These are phyloP conservation scores for Bufotes viridis DNA, from an alignment of 2,797 vertebrate genomes.

Conservation along the genomic window DNA sequence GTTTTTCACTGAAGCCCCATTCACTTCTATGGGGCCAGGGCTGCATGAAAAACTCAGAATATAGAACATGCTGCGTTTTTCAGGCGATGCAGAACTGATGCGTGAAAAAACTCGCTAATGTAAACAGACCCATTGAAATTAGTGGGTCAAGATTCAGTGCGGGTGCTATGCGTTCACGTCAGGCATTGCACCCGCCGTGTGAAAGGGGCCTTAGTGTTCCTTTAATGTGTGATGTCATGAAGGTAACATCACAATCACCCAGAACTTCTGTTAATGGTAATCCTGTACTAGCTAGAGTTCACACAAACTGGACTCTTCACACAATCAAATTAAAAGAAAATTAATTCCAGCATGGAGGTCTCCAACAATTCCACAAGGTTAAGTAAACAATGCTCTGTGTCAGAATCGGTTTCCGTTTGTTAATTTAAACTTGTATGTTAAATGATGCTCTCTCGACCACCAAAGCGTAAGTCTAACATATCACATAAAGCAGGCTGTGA, in stretches of 20 bases:
- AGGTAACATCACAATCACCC: neutral
- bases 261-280: neutral
- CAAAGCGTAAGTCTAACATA: constrained; percentile 32
- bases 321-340: constrained; percentile 3
- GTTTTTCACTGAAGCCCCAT: too few species aligned
- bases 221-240: neutral
- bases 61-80: too few species aligned
- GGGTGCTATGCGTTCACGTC: too few species aligned
- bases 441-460: neutral
- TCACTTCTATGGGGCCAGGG: too few species aligned
- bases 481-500: constrained; percentile 49
- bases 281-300: neutral
- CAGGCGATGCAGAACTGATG: too few species aligned
- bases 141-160: too few species aligned
- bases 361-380: constrained; percentile 3
- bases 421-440: neutral
- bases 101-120: too few species aligned
- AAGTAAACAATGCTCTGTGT: constrained; percentile 1
- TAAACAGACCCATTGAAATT: too few species aligned
- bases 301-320: constrained; percentile 3
- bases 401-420: neutral
- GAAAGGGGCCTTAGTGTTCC: too few species aligned
- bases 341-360: constrained; percentile 2
- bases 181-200: too few species aligned
- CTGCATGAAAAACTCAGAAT: too few species aligned